These are phyloP conservation scores for Taphrorychus bicolor DNA, from an alignment of 2,888 invertebrate species.

Conservation along the genomic window DNA sequence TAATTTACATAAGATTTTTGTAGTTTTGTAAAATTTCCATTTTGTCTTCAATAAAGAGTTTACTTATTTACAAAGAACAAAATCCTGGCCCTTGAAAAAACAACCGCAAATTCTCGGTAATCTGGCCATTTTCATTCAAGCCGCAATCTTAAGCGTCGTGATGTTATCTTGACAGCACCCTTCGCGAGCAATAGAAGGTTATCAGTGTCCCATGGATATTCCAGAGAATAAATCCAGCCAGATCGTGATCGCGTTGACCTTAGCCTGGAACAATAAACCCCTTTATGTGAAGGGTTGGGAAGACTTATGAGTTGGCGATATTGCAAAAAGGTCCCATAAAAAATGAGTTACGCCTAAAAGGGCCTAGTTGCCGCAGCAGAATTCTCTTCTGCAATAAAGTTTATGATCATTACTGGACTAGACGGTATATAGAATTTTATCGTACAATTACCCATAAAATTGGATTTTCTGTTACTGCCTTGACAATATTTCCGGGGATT, in stretches of 20 bases:
- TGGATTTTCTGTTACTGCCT: background rate
- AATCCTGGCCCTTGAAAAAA: background rate
- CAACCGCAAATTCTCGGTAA: background rate
- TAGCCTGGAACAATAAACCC: background rate
- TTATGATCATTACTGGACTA: constrained; percentile 9
- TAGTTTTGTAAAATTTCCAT: too few species aligned
- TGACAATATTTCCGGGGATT: background rate
- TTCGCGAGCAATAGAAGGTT: background rate
- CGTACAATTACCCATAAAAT: background rate
- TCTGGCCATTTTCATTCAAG: background rate
- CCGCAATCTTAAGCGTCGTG: background rate
- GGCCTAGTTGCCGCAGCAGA: constrained; percentile 9
- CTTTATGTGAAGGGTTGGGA: constrained; percentile 6
- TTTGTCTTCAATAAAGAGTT: background rate
- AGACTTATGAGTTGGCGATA: constrained; percentile 14
- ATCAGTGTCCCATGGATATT: background rate
- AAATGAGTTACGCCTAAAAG: constrained; percentile 5
- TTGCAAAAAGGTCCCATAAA: constrained; percentile 4
- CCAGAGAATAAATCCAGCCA: background rate
- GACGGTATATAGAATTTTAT: background rate
- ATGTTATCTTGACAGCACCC: background rate
- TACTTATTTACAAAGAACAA: background rate
- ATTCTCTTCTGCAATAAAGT: constrained; percentile 21
- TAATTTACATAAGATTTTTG: too few species aligned
- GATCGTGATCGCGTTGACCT: constrained; percentile 1